A percentile compares a stretch with the other conserved stretches of the same genome.
phyloP scores from a whole-genome alignment of 2,113 vertebrate genomes.

The Stegostoma tigrinum region DNA sequence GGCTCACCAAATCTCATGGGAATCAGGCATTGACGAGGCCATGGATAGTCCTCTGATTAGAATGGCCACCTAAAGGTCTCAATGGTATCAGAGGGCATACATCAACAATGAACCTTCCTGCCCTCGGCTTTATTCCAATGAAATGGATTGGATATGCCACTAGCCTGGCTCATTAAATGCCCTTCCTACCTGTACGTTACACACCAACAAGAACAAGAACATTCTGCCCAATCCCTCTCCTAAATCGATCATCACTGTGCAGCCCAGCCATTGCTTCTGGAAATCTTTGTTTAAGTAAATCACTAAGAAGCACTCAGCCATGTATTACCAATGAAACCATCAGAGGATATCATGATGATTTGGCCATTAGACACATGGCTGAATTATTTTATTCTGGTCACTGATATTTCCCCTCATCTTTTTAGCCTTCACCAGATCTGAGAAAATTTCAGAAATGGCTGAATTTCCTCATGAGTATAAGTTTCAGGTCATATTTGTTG shows the following conservation, averaged over 20 bases:
- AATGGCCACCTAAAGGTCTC: too few relatives aligned
- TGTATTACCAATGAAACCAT: neutral
- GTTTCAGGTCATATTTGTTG: neutral
- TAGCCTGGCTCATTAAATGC: too few relatives aligned
- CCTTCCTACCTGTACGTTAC: too few relatives aligned
- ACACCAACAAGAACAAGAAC: too few relatives aligned
- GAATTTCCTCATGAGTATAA: neutral
- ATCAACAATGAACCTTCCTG: too few relatives aligned
- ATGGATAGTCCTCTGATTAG: too few relatives aligned
- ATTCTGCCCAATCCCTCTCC: neutral
- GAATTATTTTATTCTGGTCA: neutral
- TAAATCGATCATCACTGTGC: neutral
- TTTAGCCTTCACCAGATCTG: neutral
- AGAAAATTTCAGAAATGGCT: neutral
- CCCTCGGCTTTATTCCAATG: too few relatives aligned
- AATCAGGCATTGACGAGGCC: too few relatives aligned
- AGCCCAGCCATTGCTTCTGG: neutral
- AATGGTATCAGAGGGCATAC: too few relatives aligned
- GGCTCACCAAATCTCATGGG: too few relatives aligned
- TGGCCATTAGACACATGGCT: neutral
- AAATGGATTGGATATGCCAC: too few relatives aligned
- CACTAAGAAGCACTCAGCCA: neutral
- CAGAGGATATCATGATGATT: neutral
- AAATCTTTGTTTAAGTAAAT: neutral
- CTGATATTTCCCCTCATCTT: neutral